Evolutionary conservation across 2,113 vertebrate species (phyloP), one percentile per base, ranked within the genome.

Genomic region (Monopterus albus): DNA sequence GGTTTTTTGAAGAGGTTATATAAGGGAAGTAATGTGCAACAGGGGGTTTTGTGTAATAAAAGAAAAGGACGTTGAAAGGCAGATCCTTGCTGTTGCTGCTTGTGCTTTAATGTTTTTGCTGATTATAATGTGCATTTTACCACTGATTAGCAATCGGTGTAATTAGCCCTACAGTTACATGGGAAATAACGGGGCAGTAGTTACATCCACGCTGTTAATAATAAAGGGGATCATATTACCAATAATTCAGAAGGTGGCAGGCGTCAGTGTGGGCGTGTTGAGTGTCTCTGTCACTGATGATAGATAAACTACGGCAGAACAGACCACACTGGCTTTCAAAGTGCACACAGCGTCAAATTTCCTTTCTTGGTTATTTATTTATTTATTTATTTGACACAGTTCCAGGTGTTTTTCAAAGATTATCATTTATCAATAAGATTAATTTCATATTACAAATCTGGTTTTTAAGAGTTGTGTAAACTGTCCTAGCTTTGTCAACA

Each of bases 101-200:
- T 28, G 35, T 35, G 71, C 47, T 82, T 61, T 29, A 49, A 43
- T 82, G 60, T 64, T 80, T 79, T 60, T 75, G 69, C 69, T 87
- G 81, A 89, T 84, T 56, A 69, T 50, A 39, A 42, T 33, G 29
- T 46, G 69, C 75, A 75, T 59, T 81, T 46, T 57, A 49, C 56
- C 51, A 26, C 53, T 81, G 78, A 88, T 90, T 81, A 88, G 78
- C 80, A 80, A 67, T 42, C 38, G 25, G 39, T 33, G 67, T 83
- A 87, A 91, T 90, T 83, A 89, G 62, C 74, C 59, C 64, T 42
- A 2, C 1, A n/a, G 79, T 65, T 86, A 65, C 75, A 62, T 77
- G 88, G 86, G 83, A 89, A 90, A 91, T 90, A 85, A 90, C 60
- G 63, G 78, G 66, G 68, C 39, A 76, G 73, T 72, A 72, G 63